Evolutionary conservation across 1,140 invertebrate species (phyloP).

Genomic region (Scaptomyza pallida): DNA sequence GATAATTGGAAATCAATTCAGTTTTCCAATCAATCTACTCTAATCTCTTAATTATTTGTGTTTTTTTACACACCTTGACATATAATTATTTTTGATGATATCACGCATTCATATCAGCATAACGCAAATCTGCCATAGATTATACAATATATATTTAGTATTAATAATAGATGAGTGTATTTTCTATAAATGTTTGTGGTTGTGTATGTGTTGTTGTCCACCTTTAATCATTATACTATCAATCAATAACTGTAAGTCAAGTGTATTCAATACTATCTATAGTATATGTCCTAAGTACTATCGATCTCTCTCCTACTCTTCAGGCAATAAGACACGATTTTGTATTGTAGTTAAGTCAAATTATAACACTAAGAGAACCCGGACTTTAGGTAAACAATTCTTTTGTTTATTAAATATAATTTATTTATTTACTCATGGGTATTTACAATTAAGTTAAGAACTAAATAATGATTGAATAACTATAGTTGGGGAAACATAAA

Average conservation of each 20-base stretch:
- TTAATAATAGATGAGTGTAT: neutral
- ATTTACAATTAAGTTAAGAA: conserved; percentile 75
- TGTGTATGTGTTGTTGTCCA: conserved; percentile 1
- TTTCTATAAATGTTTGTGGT: conserved; percentile 1
- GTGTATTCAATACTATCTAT: neutral
- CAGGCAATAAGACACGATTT: neutral
- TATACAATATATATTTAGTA: too few species aligned
- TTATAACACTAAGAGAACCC: neutral
- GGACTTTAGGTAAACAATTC: neutral
- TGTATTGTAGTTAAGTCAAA: conserved; percentile 2
- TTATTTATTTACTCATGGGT: conserved; percentile 66
- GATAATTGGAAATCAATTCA: neutral
- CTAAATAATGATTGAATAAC: conserved; percentile 65
- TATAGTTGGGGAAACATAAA: conserved; percentile 61
- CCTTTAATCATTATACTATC: neutral
- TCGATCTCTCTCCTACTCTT: neutral
- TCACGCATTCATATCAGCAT: conserved; percentile 6
- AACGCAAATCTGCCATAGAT: conserved; percentile 1
- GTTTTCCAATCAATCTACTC: neutral
- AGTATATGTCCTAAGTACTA: neutral
- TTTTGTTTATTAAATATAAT: conserved; percentile 22
- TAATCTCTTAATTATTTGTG: neutral
- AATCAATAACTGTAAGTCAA: conserved; percentile 1
- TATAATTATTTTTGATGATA: neutral
- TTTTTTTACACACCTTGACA: neutral